Base-by-base conservation (phyloP, 2,888 invertebrate genomes). In the Noctua janthina region DNA sequence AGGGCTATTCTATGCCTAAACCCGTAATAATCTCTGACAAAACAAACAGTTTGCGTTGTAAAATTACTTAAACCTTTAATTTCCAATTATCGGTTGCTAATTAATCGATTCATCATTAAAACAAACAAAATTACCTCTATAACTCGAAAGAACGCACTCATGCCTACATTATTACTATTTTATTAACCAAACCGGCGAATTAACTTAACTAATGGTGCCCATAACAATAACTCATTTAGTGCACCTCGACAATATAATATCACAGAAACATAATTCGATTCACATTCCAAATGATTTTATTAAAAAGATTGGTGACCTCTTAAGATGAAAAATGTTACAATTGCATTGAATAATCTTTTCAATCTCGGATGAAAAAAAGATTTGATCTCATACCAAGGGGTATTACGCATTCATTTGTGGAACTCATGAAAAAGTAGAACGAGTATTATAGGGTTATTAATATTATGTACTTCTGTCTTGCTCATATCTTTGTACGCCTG, bases 291-390 rank as follows among this genome's bases (percentile, higher is more conserved):
- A 83, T 66, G 80, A 88, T 85, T 83, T 80, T 85, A 88, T 90
- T 88, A 83, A 76, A 76, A 78, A 84, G 87, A 89, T 82, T 78
- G 76, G 87, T 85, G 83, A 84, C 76, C 72, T 88, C 76, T 82
- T 84, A 80, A 84, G 84, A 85, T 82, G 87, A 90, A 86, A 89
- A 83, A 88, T 89, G 78, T 71, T 78, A 80, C 86, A 80, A 87
- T 87, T 85, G 90, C 84, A 85, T 62, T 89, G 91, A 91, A 85
- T 91, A 90, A 90, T 91, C 86, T 84, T 75, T 83, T 88, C 87
- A 87, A 90, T 92, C 90, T 86, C 84, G 81, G 87, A 90, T 90
- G 90, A 88, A 80, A 86, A 87, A 85, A 86, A 79, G 87, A 87
- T 89, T 87, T 87, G 82, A 86, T 90, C 78, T 85, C 78, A 84